Conservation (phyloP, 2,888 invertebrate genomes). For the Altica lythri region DNA sequence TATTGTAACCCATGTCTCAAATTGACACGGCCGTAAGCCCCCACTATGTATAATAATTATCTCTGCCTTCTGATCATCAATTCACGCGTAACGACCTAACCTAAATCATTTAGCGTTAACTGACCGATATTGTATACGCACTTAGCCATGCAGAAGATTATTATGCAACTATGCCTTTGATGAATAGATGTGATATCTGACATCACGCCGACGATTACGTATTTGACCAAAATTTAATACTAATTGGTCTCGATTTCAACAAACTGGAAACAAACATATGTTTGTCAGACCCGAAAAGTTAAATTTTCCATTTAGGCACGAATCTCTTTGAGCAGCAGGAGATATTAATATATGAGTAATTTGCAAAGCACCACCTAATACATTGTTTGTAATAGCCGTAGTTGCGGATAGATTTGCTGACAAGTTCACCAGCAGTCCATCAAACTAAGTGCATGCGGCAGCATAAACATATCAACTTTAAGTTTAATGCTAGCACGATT, state of each 20-base stretch:
- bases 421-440: too few species aligned
- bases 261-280: too few species aligned
- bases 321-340: background rate
- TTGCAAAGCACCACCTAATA: too few species aligned
- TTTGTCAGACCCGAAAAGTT: too few species aligned
- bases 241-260: slow-evolving; percentile 18
- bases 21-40: slow-evolving; percentile 20
- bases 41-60: slow-evolving; percentile 44
- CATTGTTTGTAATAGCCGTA: too few species aligned
- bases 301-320: background rate
- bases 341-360: too few species aligned
- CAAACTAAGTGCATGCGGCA: too few species aligned
- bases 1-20: slow-evolving; percentile 1
- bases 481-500: too few species aligned
- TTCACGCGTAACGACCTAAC: slow-evolving; percentile 51
- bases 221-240: slow-evolving; percentile 19
- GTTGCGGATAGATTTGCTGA: too few species aligned
- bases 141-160: slow-evolving; percentile 38
- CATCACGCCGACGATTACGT: slow-evolving; percentile 22
- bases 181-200: slow-evolving; percentile 30
- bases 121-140: slow-evolving; percentile 37
- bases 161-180: slow-evolving; percentile 36
- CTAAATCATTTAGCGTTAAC: slow-evolving; percentile 55
- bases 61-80: slow-evolving; percentile 53
- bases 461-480: too few species aligned